Percentiles rank a stretch among this genome's conserved stretches.
Conservation (phyloP, 2,888 invertebrate genomes). For the Agrotis exclamationis region DNA sequence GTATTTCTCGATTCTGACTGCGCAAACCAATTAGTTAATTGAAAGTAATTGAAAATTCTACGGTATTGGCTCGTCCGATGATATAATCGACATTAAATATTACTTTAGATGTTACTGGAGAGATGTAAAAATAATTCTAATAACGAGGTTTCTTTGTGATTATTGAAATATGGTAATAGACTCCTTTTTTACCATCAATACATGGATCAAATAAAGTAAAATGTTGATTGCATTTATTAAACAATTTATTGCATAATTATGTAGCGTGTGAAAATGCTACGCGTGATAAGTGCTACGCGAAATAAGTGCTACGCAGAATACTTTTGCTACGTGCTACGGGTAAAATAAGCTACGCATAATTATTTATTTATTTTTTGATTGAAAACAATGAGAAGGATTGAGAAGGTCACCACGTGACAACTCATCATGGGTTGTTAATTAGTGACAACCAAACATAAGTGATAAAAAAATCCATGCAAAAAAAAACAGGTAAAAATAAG, state of each 20-base stretch:
- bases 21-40: conserved; percentile 57
- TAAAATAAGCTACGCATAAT: not conserved
- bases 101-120: conserved; percentile 1
- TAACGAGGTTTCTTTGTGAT: not conserved
- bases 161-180: not conserved
- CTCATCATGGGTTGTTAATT: not conserved
- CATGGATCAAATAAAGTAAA: not conserved
- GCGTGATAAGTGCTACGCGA: not conserved
- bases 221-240: not conserved
- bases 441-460: no score
- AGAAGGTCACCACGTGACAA: not conserved
- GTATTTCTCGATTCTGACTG: conserved; percentile 20
- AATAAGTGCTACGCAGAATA: not conserved
- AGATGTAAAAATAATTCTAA: not conserved
- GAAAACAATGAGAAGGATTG: not conserved
- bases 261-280: not conserved
- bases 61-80: conserved; percentile 16
- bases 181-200: not conserved
- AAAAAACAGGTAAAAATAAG: not conserved
- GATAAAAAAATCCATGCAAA: not conserved
- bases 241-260: not conserved
- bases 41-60: conserved; percentile 40
- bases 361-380: no score
- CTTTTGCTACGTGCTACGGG: not conserved
- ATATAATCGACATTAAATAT: conserved; percentile 6